These are phyloP conservation scores for Ctenodactylus gundi DNA, from an alignment of 2,113 vertebrate genomes.

Conservation along the genomic window DNA sequence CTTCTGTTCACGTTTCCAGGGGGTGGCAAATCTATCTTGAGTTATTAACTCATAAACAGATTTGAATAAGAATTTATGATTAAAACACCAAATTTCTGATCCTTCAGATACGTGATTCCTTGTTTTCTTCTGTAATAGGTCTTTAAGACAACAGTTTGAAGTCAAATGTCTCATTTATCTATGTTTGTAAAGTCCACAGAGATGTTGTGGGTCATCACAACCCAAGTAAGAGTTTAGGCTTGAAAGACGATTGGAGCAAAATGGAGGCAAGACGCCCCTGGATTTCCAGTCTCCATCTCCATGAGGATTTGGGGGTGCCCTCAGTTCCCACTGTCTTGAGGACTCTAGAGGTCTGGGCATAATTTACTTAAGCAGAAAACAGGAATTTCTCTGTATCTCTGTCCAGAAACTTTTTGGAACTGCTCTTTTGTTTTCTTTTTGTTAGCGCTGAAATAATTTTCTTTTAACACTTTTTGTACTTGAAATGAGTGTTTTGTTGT, in stretches of 20 bases:
- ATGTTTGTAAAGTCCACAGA: neutral
- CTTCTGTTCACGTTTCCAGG: neutral
- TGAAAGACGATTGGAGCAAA: neutral
- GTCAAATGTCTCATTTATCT: neutral
- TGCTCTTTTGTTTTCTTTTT: neutral
- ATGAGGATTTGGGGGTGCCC: rapidly evolving
- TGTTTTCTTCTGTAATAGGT: neutral
- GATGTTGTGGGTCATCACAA: neutral
- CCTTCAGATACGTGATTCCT: neutral
- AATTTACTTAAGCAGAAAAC: neutral
- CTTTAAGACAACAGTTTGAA: neutral
- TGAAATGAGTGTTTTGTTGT: too few species aligned
- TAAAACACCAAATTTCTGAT: neutral
- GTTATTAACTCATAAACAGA: neutral
- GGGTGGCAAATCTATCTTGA: neutral
- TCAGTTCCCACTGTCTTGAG: neutral
- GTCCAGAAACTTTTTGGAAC: neutral
- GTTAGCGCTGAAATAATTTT: neutral
- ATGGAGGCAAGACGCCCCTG: neutral
- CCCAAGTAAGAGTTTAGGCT: neutral
- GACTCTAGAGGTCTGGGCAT: neutral
- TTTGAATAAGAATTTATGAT: neutral
- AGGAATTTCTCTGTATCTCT: neutral
- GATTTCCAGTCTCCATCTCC: neutral
- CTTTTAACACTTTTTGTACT: neutral